phyloP scores from a whole-genome alignment of 2,888 invertebrate species.

The Thera britannica region DNA sequence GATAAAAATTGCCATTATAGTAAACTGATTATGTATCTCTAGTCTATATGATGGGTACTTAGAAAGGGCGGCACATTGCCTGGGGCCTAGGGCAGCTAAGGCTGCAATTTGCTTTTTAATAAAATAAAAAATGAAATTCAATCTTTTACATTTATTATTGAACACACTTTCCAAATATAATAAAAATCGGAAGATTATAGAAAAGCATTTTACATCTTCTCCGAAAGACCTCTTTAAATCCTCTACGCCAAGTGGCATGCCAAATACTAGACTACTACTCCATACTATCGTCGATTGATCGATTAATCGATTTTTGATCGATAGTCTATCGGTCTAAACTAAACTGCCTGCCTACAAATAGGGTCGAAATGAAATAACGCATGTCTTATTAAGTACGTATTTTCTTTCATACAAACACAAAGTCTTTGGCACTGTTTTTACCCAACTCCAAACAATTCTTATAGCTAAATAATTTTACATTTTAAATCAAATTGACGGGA shows the following conservation, averaged over 20 bases:
- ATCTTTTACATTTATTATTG: slow-evolving; percentile 20
- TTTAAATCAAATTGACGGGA: slow-evolving; percentile 16
- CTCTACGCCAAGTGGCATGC: no score
- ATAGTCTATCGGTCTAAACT: slow-evolving; percentile 4
- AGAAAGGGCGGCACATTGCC: no score
- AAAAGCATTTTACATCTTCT: slow-evolving; percentile 10
- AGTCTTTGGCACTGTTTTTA: slow-evolving; percentile 44
- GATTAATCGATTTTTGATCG: no score
- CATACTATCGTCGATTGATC: neutral
- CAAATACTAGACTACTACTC: slow-evolving; percentile 2
- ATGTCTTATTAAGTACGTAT: slow-evolving; percentile 33
- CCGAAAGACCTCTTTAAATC: no score
- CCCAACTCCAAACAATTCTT: slow-evolving; percentile 17
- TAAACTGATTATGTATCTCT: no score
- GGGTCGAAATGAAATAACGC: slow-evolving; percentile 31
- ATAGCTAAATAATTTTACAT: slow-evolving; percentile 4
- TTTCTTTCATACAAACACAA: slow-evolving; percentile 35
- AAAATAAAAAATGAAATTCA: slow-evolving; percentile 22
- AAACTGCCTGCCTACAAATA: slow-evolving; percentile 17
- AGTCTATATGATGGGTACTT: no score
- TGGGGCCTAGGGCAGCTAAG: no score
- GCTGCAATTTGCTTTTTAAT: no score
- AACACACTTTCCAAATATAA: slow-evolving; percentile 12
- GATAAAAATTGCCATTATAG: no score
- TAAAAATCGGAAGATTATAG: slow-evolving; percentile 6